phyloP scores from a whole-genome alignment of 2,888 invertebrate genomes.

The Galeopsomyia nigrocyanea region DNA sequence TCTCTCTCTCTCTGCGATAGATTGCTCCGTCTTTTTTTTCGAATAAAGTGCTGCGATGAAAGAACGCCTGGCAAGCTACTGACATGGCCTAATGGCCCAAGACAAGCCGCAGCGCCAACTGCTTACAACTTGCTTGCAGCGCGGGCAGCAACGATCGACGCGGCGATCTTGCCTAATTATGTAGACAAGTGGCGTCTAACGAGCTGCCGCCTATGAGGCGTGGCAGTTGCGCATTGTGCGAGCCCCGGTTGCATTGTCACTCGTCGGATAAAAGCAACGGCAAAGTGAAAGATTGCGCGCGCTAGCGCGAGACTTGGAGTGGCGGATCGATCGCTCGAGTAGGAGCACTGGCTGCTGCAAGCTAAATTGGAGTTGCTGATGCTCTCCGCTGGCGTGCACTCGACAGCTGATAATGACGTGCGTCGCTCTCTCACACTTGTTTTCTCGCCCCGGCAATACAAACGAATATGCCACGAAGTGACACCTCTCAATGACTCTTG shows the following conservation, averaged over 20 bases:
- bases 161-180: slow-evolving; percentile 20
- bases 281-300: slow-evolving; percentile 49
- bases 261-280: not conserved
- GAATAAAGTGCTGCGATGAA: too few relatives aligned
- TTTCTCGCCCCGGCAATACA: slow-evolving; percentile 49
- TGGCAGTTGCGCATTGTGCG: too few relatives aligned
- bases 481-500: slow-evolving; percentile 68
- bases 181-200: too few relatives aligned
- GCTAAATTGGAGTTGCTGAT: slow-evolving; percentile 14
- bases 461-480: slow-evolving; percentile 68
- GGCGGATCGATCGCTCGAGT: slow-evolving; percentile 20
- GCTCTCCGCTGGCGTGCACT: slow-evolving; percentile 49
- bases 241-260: too few relatives aligned
- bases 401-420: slow-evolving; percentile 51
- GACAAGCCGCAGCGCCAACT: slow-evolving; percentile 63
- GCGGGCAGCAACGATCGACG: not conserved
- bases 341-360: slow-evolving; percentile 34
- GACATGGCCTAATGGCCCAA: slow-evolving; percentile 67
- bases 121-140: too few relatives aligned
- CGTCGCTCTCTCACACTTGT: not conserved
- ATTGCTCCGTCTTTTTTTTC: too few relatives aligned
- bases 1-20: slow-evolving; percentile 54
- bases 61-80: slow-evolving; percentile 60
- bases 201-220: too few relatives aligned
- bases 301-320: not conserved